These are phyloP conservation scores for Bilobella aurantiaca DNA, from an alignment of 1,140 invertebrate genomes.

Conservation along the genomic window DNA sequence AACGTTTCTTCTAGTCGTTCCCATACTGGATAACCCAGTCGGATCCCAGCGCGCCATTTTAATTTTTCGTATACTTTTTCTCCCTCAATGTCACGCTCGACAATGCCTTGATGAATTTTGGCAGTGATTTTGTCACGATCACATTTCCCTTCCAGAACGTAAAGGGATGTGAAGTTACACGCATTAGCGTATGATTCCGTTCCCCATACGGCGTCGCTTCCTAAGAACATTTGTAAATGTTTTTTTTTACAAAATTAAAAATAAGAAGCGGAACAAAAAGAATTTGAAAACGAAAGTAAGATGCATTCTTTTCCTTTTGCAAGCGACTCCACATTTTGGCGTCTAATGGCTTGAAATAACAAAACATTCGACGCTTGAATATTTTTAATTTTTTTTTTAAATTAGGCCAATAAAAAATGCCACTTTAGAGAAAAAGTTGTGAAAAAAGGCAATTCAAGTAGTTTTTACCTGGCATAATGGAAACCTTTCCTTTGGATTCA, in stretches of 20 bases:
- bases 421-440: background rate
- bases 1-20: background rate
- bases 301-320: too few relatives aligned
- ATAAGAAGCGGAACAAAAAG: too few relatives aligned
- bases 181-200: constrained; percentile 5
- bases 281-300: too few relatives aligned
- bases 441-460: background rate
- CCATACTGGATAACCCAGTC: constrained; percentile 5
- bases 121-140: background rate
- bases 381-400: too few relatives aligned
- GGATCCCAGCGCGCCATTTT: constrained; percentile 5
- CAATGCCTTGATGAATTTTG: constrained; percentile 3
- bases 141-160: constrained; percentile 4
- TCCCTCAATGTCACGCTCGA: background rate
- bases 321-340: too few relatives aligned
- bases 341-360: too few relatives aligned
- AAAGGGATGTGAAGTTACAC: constrained; percentile 10
- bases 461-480: background rate
- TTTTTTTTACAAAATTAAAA: too few relatives aligned
- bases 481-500: constrained; percentile 3
- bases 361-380: too few relatives aligned
- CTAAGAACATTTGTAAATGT: too few relatives aligned
- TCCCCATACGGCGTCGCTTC: constrained; percentile 9
- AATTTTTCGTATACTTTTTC: constrained; percentile 9
- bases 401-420: too few relatives aligned